Conservation (phyloP, 2,797 vertebrate species). For the Coilia nasus region DNA sequence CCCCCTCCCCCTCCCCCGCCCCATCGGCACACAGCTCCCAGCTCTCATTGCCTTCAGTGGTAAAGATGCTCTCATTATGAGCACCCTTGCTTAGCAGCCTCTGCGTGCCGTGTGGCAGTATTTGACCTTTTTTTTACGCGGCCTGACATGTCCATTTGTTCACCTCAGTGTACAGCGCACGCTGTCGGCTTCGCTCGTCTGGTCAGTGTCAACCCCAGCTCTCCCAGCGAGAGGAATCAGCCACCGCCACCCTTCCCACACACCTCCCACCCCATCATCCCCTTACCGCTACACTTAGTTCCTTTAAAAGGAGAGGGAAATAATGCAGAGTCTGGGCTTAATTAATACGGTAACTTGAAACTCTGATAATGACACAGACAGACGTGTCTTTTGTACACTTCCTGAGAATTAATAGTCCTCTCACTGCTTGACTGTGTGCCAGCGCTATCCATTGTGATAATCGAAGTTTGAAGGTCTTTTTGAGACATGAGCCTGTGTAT, state of each 20-base stretch:
- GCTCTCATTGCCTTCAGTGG: neutral
- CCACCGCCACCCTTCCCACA: neutral
- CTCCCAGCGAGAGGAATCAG: neutral
- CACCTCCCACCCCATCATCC: neutral
- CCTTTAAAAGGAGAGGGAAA: neutral
- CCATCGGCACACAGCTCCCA: neutral
- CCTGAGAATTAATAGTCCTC: neutral
- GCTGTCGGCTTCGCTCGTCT: neutral
- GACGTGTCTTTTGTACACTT: neutral
- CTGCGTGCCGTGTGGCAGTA: neutral
- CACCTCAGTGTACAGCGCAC: neutral
- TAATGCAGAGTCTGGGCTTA: neutral
- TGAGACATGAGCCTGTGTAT: neutral
- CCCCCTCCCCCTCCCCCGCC: neutral
- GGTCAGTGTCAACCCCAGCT: neutral
- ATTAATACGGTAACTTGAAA: neutral
- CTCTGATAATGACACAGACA: neutral
- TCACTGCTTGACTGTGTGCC: neutral
- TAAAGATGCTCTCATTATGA: neutral
- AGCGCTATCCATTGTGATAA: neutral
- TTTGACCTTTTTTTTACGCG: neutral
- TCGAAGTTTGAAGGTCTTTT: neutral
- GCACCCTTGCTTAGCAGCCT: neutral
- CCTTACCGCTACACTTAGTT: neutral
- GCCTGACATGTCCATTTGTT: slow-evolving; percentile 4